Conservation (phyloP, 2,113 vertebrate species). For the Phainopepla nitens region DNA sequence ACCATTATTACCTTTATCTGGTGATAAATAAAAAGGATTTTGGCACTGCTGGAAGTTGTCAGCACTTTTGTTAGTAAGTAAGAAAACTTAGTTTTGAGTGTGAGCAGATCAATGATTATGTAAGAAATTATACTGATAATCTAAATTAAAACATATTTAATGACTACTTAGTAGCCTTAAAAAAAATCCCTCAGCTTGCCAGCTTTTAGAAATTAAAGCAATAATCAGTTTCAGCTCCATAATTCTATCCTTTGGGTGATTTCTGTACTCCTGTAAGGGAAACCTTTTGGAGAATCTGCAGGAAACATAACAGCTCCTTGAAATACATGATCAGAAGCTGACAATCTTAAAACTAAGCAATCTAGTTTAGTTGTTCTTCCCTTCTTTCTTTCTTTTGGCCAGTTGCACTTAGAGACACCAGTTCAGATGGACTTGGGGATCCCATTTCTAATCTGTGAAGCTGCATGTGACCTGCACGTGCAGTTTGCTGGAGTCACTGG, state of each 20-base stretch:
- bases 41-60: neutral
- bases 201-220: slow-evolving; percentile 5
- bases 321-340: fast-evolving
- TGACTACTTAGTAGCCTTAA: neutral
- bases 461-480: neutral
- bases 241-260: neutral
- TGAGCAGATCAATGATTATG: neutral
- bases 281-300: neutral
- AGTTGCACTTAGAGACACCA: fast-evolving
- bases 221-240: neutral
- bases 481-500: neutral
- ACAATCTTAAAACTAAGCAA: neutral
- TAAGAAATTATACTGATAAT: neutral
- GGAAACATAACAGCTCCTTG: neutral
- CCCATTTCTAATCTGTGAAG: neutral
- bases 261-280: neutral
- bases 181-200: neutral
- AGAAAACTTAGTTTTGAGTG: neutral
- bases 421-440: neutral
- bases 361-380: neutral
- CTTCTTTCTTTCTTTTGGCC: neutral
- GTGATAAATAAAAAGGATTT: neutral
- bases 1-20: neutral
- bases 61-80: neutral
- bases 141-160: slow-evolving; percentile 9